A percentile compares a stretch with the other conserved stretches of the same genome.
These are phyloP conservation scores for Montipora sp. DNA, from an alignment of 64 coral and sea anemone genomes.

Conservation along the genomic window DNA sequence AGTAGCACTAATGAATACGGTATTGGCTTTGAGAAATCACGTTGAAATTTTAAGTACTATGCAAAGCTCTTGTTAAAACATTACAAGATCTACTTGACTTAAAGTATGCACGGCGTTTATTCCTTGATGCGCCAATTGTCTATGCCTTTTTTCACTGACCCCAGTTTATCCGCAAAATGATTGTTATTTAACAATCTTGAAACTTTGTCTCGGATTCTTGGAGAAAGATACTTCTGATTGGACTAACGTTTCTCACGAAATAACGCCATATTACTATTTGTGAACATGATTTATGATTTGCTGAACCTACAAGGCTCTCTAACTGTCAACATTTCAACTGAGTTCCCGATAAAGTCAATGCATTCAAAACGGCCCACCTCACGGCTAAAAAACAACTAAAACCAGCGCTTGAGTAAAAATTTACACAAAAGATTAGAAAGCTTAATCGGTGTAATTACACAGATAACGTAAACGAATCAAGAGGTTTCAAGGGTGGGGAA, in stretches of 20 bases:
- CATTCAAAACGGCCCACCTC: not conserved
- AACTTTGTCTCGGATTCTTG: too few species aligned
- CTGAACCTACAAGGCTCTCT: not conserved
- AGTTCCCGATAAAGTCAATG: not conserved
- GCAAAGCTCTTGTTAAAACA: too few species aligned
- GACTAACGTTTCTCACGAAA: not conserved
- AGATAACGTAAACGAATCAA: conserved; percentile 18
- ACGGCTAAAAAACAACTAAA: not conserved
- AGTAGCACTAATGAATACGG: not conserved
- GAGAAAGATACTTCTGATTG: too few species aligned
- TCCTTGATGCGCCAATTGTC: too few species aligned
- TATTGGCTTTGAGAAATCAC: not conserved
- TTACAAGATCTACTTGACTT: too few species aligned
- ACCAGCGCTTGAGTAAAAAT: not conserved
- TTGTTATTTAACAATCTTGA: too few species aligned
- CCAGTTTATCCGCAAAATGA: too few species aligned
- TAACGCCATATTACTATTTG: not conserved
- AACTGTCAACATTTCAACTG: not conserved
- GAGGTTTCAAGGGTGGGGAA: conserved; percentile 1
- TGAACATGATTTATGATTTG: conserved; percentile 30
- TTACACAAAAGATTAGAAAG: conserved; percentile 14
- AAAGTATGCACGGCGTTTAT: too few species aligned
- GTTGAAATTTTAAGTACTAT: too few species aligned
- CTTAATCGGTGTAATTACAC: not conserved
- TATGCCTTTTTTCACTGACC: too few species aligned